Percentiles rank a stretch among this genome's conserved stretches.
phyloP scores from a whole-genome alignment of 2,797 vertebrate species.

The Saxicola maurus region DNA sequence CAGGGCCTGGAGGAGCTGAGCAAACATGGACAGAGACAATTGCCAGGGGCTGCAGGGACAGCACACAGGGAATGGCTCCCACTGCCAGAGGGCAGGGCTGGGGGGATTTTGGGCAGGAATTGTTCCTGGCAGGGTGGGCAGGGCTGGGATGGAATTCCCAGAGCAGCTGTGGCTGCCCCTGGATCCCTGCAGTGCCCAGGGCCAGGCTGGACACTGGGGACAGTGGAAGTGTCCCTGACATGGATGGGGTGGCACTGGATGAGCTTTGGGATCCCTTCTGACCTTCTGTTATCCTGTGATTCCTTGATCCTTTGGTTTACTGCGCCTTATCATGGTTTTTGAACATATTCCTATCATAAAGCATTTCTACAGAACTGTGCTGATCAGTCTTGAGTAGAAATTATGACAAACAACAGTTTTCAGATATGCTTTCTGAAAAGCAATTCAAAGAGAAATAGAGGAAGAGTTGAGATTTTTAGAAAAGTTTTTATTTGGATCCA shows the following conservation, averaged over 20 bases:
- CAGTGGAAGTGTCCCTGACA: fast-evolving
- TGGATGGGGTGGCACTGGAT: fast-evolving
- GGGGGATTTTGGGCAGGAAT: no score
- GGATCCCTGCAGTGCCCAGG: neutral
- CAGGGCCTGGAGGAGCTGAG: neutral
- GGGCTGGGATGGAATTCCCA: neutral
- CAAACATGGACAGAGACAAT: no score
- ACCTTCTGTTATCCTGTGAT: neutral
- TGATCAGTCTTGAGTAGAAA: neutral
- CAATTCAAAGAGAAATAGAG: neutral
- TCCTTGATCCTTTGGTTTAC: neutral
- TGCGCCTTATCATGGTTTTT: neutral
- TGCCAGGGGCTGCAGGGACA: no score
- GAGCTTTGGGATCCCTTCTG: fast-evolving
- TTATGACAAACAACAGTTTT: neutral
- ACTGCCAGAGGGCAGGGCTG: no score
- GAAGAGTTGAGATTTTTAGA: fast-evolving
- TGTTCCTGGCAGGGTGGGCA: no score
- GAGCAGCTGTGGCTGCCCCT: neutral
- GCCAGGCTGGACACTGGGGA: neutral
- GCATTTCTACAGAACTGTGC: neutral
- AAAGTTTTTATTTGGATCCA: neutral
- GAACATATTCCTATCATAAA: neutral
- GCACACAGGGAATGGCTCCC: no score
- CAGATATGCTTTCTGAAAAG: neutral